phyloP scores from a whole-genome alignment of 2,797 vertebrate species.

The Darevskia mixta region DNA sequence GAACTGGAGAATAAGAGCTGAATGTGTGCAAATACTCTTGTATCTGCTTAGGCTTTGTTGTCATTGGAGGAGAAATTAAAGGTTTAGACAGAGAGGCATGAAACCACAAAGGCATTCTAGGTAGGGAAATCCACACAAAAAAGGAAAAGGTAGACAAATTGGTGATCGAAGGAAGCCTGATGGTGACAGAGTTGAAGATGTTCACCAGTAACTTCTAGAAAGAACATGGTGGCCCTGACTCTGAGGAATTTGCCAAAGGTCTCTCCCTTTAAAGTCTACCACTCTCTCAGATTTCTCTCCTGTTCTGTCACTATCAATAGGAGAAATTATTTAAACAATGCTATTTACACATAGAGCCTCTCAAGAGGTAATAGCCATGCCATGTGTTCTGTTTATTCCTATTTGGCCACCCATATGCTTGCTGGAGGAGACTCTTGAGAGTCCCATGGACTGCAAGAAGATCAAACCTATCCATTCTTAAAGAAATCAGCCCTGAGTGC shows the following conservation, averaged over 20 bases:
- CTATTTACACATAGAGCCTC: background rate
- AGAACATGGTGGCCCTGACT: background rate
- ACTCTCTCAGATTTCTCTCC: background rate
- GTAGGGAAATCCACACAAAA: background rate
- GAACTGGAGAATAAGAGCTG: background rate
- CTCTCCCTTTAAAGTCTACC: background rate
- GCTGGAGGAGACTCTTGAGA: no score
- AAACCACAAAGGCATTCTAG: background rate
- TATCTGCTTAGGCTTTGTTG: background rate
- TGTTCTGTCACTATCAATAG: background rate
- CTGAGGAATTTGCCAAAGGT: background rate
- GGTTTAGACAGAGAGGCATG: background rate
- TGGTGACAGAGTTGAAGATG: background rate
- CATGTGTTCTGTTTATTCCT: background rate
- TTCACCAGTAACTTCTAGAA: background rate
- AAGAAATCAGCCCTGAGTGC: no score
- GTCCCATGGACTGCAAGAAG: no score
- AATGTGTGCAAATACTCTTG: background rate
- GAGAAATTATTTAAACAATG: background rate
- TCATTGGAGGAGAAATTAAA: background rate
- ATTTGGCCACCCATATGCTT: background rate
- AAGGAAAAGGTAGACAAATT: background rate
- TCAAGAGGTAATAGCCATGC: constrained; percentile 25
- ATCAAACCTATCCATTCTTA: no score
- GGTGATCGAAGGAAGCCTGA: no score